Evolutionary conservation across 37 sponge, comb jelly and placozoan species (phyloP).

Genomic region (Ephydatia muelleri): DNA sequence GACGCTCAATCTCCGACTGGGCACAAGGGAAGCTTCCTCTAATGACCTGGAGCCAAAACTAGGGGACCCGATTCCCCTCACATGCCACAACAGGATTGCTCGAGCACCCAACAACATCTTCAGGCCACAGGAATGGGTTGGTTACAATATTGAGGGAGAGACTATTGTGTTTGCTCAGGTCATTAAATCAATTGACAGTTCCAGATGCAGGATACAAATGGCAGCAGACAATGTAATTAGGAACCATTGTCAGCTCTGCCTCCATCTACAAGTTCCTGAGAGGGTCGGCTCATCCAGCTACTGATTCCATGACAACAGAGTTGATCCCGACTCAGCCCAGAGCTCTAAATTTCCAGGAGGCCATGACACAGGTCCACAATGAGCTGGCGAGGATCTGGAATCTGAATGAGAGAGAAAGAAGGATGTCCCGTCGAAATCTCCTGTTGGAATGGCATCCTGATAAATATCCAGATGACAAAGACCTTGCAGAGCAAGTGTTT

Average conservation of each 20-base stretch:
- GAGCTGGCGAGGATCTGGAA: constrained; percentile 20
- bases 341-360: not conserved
- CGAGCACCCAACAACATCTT: constrained; percentile 32
- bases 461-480: constrained; percentile 18
- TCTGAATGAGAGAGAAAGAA: constrained; percentile 5
- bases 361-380: not conserved
- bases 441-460: constrained; percentile 56
- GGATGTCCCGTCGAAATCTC: constrained; percentile 24
- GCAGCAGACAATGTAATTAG: constrained; percentile 4
- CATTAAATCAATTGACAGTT: constrained; percentile 4
- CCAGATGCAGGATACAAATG: constrained; percentile 11
- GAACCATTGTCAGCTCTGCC: constrained; percentile 32
- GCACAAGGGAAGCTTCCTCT: not conserved
- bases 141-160: constrained; percentile 19
- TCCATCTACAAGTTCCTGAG: constrained; percentile 52
- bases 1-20: not conserved
- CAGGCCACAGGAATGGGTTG: constrained; percentile 50
- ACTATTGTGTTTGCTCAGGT: constrained; percentile 42
- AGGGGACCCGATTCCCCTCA: constrained; percentile 28
- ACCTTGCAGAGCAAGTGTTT: constrained; percentile 30
- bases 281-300: not conserved
- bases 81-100: constrained; percentile 17
- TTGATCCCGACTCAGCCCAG: not conserved
- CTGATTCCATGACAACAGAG: not conserved
- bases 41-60: not conserved